These are phyloP conservation scores for Belgica antarctica DNA, from an alignment of 2,888 invertebrate genomes.

Conservation along the genomic window DNA sequence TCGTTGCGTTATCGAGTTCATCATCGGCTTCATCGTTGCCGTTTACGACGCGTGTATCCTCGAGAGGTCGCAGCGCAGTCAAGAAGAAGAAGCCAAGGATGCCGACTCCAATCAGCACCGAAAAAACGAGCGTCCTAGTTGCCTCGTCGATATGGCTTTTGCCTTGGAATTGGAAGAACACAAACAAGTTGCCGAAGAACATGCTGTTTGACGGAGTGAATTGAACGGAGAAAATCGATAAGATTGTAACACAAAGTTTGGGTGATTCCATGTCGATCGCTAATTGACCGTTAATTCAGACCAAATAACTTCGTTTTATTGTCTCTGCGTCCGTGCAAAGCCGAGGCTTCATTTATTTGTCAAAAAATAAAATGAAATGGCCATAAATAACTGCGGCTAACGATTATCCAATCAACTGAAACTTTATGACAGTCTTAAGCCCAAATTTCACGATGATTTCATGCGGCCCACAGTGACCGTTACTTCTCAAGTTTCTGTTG, in stretches of 20 bases:
- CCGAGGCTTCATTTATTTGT: too few relatives aligned
- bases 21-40: constrained; percentile 54
- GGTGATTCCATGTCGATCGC: too few relatives aligned
- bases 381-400: too few relatives aligned
- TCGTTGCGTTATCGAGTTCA: constrained; percentile 57
- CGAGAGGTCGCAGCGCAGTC: constrained; percentile 61
- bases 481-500: not conserved
- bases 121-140: constrained; percentile 76
- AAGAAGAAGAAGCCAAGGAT: constrained; percentile 70
- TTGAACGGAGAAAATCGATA: constrained; percentile 45
- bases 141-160: constrained; percentile 67
- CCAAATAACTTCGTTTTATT: too few relatives aligned
- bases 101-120: constrained; percentile 71
- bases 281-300: too few relatives aligned
- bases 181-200: constrained; percentile 93
- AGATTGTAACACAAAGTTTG: too few relatives aligned
- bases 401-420: too few relatives aligned
- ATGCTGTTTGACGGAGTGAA: too few relatives aligned
- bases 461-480: not conserved
- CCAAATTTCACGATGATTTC: too few relatives aligned
- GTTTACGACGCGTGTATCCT: constrained; percentile 52
- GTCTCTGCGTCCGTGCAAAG: not conserved
- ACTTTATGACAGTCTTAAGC: too few relatives aligned
- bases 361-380: constrained; percentile 12
- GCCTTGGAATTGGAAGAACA: constrained; percentile 83